Evolutionary conservation across 2,113 vertebrate genomes (phyloP).

Genomic region (Melanostigma gelatinosum): DNA sequence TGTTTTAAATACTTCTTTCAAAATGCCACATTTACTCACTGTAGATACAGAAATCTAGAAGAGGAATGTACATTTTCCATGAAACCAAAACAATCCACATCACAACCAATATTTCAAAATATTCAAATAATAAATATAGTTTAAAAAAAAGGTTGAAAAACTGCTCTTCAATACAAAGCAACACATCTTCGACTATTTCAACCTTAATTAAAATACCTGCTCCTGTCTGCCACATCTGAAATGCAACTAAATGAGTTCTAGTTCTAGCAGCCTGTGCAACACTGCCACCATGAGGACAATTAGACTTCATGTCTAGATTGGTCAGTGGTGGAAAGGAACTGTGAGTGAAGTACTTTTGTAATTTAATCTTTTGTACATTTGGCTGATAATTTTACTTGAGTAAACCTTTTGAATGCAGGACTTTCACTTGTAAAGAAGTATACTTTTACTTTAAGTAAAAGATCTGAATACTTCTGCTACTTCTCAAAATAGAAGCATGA

Average conservation of each 20-base stretch:
- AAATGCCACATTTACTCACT: neutral
- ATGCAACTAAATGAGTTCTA: neutral
- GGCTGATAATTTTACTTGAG: neutral
- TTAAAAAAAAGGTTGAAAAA: neutral
- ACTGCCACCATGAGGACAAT: conserved; percentile 53
- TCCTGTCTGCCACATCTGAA: neutral
- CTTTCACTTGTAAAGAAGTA: neutral
- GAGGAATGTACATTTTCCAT: neutral
- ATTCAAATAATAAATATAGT: neutral
- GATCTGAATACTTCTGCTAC: neutral
- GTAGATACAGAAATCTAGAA: neutral
- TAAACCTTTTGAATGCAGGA: neutral
- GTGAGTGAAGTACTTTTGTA: neutral
- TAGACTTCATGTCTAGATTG: neutral
- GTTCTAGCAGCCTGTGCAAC: conserved; percentile 8
- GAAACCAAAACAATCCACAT: neutral
- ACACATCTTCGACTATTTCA: neutral
- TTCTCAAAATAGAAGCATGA: neutral
- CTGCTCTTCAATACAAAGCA: neutral
- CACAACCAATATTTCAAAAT: neutral
- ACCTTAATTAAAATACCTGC: neutral
- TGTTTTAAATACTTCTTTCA: neutral
- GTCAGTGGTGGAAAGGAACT: neutral
- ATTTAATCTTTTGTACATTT: neutral
- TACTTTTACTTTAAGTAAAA: neutral